phyloP scores from a whole-genome alignment of 2,113 vertebrate genomes.

The Aphyosemion australe region DNA sequence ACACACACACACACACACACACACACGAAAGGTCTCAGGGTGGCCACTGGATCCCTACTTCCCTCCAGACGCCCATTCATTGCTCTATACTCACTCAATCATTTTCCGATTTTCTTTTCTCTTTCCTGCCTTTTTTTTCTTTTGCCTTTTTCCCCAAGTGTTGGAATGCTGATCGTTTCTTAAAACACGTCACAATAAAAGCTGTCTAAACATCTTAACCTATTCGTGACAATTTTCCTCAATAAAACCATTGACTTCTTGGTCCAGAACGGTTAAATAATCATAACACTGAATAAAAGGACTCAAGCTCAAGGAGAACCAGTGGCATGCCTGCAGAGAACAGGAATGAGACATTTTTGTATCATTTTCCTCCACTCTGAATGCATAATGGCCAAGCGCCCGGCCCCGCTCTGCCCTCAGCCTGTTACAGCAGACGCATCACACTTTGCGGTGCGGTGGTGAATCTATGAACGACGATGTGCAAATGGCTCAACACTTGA shows the following conservation, averaged over 20 bases:
- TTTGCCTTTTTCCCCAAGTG: constrained; percentile 13
- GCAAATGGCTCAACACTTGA: constrained; percentile 58
- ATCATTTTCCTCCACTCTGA: constrained; percentile 42
- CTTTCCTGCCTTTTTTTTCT: neutral
- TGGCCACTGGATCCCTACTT: constrained; percentile 57
- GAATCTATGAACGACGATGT: constrained; percentile 55
- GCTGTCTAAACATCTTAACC: constrained; percentile 17
- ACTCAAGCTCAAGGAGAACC: constrained; percentile 20
- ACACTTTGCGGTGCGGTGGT: constrained; percentile 35
- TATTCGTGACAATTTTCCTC: constrained; percentile 34
- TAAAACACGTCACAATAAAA: constrained; percentile 14
- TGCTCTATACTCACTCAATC: constrained; percentile 39
- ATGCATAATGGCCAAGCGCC: constrained; percentile 42
- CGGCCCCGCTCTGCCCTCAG: constrained; percentile 22
- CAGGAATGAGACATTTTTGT: constrained; percentile 43
- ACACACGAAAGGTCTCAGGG: constrained; percentile 39
- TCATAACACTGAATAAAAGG: constrained; percentile 36
- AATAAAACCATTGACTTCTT: constrained; percentile 42
- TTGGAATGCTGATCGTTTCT: neutral
- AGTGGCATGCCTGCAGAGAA: constrained; percentile 26
- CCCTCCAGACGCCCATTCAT: constrained; percentile 48
- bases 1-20: constrained; percentile 17
- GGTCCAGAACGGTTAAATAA: constrained; percentile 38
- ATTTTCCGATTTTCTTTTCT: constrained; percentile 29
- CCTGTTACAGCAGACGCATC: constrained; percentile 57